A percentile compares a stretch with the other conserved stretches of the same genome.
phyloP scores from a whole-genome alignment of 1,140 invertebrate genomes.

The Thaumetopoea pityocampa region DNA sequence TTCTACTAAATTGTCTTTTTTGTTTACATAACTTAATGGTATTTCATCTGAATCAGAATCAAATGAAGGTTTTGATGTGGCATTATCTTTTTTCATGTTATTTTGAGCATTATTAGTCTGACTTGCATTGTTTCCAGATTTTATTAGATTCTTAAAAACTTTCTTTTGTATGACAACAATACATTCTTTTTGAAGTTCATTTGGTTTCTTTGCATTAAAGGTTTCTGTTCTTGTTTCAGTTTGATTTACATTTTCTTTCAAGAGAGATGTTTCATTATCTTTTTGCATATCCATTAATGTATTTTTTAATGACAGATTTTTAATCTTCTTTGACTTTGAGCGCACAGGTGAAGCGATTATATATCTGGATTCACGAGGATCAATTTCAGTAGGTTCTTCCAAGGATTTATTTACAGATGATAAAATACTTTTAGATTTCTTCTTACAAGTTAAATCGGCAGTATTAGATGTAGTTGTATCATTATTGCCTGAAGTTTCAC shows the following conservation, averaged over 20 bases:
- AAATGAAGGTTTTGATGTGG: slow-evolving; percentile 29
- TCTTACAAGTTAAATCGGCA: slow-evolving; percentile 28
- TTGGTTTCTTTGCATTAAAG: slow-evolving; percentile 40
- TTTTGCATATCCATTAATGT: no score
- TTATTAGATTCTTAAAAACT: slow-evolving; percentile 35
- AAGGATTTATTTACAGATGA: slow-evolving; percentile 12
- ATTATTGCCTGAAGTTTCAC: slow-evolving; percentile 14
- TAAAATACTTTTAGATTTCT: slow-evolving; percentile 44
- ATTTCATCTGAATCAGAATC: slow-evolving; percentile 59
- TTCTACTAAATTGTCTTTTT: slow-evolving; percentile 19
- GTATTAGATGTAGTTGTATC: slow-evolving; percentile 32
- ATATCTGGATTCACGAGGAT: slow-evolving; percentile 4
- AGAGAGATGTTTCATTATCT: no score
- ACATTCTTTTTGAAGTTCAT: slow-evolving; percentile 57
- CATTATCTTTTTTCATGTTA: slow-evolving; percentile 5
- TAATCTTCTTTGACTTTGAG: slow-evolving; percentile 27
- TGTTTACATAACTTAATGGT: slow-evolving; percentile 41
- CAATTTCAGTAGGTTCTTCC: not conserved
- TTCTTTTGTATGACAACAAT: slow-evolving; percentile 59
- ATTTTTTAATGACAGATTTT: slow-evolving; percentile 8
- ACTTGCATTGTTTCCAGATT: slow-evolving; percentile 8
- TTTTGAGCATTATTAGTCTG: slow-evolving; percentile 3
- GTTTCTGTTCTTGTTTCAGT: no score
- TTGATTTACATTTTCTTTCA: no score
- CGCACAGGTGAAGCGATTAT: slow-evolving; percentile 21